A percentile compares a stretch with the other conserved stretches of the same genome.
Conservation (phyloP, 2,113 vertebrate genomes). For the Sinosuthora webbiana region DNA sequence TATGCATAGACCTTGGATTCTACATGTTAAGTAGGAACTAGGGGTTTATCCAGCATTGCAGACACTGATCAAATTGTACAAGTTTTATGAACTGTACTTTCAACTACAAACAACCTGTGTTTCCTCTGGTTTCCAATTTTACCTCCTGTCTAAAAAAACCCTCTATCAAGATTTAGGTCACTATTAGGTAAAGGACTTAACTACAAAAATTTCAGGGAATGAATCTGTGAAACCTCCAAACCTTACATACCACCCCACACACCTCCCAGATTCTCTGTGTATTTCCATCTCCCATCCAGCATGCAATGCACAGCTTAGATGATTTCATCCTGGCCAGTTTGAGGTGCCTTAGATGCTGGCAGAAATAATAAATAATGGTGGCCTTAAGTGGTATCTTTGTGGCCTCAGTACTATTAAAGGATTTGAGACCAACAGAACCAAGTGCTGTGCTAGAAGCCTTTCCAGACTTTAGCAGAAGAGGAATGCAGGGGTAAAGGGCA, state of each 20-base stretch:
- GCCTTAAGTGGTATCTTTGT: fast-evolving
- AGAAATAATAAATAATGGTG: background rate
- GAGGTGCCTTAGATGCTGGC: background rate
- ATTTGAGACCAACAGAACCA: background rate
- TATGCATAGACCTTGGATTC: background rate
- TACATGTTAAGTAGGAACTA: background rate
- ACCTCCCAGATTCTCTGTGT: background rate
- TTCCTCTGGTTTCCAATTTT: background rate
- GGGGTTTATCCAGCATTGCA: background rate
- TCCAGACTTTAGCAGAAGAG: background rate
- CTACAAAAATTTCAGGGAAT: background rate
- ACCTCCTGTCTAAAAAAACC: background rate
- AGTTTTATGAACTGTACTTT: background rate
- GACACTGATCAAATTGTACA: background rate
- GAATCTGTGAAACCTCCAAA: background rate
- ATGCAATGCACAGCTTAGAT: too few relatives aligned
- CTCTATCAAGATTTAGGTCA: background rate
- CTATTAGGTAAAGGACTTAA: background rate
- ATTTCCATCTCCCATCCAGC: background rate
- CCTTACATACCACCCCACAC: fast-evolving
- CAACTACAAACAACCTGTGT: background rate
- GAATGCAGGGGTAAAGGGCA: background rate
- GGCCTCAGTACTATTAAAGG: background rate
- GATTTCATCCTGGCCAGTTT: background rate
- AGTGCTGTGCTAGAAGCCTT: background rate